Base-by-base conservation (phyloP, 64 coral and sea anemone species). In the Porites lutea region DNA sequence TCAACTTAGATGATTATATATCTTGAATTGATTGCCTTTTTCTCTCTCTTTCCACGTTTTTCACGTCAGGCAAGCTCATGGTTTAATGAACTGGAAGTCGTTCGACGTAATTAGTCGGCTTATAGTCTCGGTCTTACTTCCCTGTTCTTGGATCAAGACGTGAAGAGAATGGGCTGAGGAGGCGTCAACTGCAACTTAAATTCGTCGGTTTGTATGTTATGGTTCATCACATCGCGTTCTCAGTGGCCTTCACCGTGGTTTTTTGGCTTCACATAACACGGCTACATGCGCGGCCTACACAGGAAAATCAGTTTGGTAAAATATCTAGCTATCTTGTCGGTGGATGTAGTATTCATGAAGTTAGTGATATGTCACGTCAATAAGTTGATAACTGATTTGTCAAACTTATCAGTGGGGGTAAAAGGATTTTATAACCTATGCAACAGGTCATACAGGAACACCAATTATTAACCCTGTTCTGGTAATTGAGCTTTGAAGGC, bases 301-400 rank as follows among this genome's bases (percentile, higher is more conserved):
- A 68, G 46, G 62, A 48, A 50, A 20, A 51, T 68, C 44, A 67
- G 16, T 83, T 83, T 66, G 81, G 81, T 83, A 21, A 63, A 63
- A 19, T 65, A 5, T 60, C 13, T 80, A 3, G 43, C 52, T 3
- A 27, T 3, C 11, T 3, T n/a, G 13, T 62, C 50, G 4, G 0
- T 76, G 8, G 9, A 43, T 6, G 21, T 45, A 20, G 45, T 68
- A 6, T 50, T 63, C 9, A n/a, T 67, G 18, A 22, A 48, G 11
- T 48, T 52, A 83, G 16, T 3, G 19, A 76, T 76, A 76, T 45
- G 45, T 83, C 10, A 4, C 3, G 16, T 20, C 49, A 52, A 18
- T 8, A 3, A 9, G 22, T 19, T 55, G 53, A 19, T 65, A 63
- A 63, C 48, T 65, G 3, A 82, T 5, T 65, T 65, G 59, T 65